Evolutionary conservation across 92 coral and sea anemone species (phyloP).

Genomic region (Virgularia gustaviana): DNA sequence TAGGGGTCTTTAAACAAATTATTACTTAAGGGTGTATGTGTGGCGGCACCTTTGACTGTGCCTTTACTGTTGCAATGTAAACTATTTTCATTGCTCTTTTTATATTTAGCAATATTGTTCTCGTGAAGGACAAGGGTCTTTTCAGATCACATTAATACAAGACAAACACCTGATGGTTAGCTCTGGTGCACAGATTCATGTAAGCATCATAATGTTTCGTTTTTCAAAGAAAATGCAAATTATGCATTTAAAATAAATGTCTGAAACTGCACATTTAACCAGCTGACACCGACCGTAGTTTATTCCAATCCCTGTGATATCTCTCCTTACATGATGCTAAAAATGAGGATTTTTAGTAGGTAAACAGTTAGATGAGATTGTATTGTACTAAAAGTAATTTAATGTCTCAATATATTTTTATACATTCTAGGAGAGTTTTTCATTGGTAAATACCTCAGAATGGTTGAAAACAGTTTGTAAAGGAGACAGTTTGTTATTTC

Average conservation of each 20-base stretch:
- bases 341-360: neutral
- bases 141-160: constrained; percentile 69
- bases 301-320: neutral
- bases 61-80: too few relatives aligned
- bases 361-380: neutral
- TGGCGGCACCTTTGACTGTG: too few relatives aligned
- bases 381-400: neutral
- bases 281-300: neutral
- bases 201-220: too few relatives aligned
- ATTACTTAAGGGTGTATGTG: too few relatives aligned
- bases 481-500: constrained; percentile 85
- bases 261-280: too few relatives aligned
- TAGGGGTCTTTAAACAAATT: too few relatives aligned
- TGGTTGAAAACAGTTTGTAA: constrained; percentile 80
- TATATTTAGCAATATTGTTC: constrained; percentile 58
- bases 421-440: constrained; percentile 66
- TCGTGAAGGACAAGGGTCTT: constrained; percentile 43
- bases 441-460: constrained; percentile 71
- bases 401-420: neutral
- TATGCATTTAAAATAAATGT: too few relatives aligned
- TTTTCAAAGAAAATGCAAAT: too few relatives aligned
- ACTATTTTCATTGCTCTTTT: neutral
- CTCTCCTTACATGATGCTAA: neutral
- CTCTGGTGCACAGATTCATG: constrained; percentile 64
- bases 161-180: constrained; percentile 71